phyloP scores from a whole-genome alignment of 2,888 invertebrate species.

The Stenodera caucasica region DNA sequence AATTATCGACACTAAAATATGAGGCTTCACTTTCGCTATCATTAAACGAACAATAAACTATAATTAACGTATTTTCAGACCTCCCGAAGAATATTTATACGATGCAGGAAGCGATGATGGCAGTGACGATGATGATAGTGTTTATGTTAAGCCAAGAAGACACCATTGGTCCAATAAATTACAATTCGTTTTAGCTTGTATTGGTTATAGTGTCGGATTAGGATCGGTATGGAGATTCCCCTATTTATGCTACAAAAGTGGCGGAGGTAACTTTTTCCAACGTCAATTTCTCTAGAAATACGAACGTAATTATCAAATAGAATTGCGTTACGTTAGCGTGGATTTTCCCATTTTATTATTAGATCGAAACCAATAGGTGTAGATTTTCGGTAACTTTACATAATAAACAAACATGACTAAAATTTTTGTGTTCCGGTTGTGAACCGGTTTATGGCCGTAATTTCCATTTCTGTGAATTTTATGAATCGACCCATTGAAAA shows the following conservation, averaged over 20 bases:
- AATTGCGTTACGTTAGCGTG: no score
- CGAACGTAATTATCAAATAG: no score
- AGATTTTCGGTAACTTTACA: no score
- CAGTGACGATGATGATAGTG: conserved; percentile 68
- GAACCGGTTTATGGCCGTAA: no score
- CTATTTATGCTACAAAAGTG: conserved; percentile 88
- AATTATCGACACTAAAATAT: no score
- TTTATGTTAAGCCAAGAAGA: conserved; percentile 73
- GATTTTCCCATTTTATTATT: no score
- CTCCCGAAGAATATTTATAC: conserved; percentile 72
- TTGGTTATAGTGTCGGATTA: conserved; percentile 86
- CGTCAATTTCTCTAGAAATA: no score
- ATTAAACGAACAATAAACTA: no score
- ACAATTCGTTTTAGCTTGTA: conserved; percentile 86
- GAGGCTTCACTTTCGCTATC: no score
- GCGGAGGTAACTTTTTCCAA: conserved; percentile 68
- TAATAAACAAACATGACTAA: no score
- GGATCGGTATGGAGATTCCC: conserved; percentile 94
- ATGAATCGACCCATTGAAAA: not conserved
- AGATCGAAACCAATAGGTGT: no score
- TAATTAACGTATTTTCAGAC: conserved; percentile 58
- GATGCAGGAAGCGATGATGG: conserved; percentile 77
- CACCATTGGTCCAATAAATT: conserved; percentile 88
- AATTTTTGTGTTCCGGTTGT: no score
- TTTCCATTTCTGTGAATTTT: not conserved